Percentiles rank a stretch among this genome's conserved stretches.
phyloP scores from a whole-genome alignment of 2,888 invertebrate species.

The Drosophila paranaensis region DNA sequence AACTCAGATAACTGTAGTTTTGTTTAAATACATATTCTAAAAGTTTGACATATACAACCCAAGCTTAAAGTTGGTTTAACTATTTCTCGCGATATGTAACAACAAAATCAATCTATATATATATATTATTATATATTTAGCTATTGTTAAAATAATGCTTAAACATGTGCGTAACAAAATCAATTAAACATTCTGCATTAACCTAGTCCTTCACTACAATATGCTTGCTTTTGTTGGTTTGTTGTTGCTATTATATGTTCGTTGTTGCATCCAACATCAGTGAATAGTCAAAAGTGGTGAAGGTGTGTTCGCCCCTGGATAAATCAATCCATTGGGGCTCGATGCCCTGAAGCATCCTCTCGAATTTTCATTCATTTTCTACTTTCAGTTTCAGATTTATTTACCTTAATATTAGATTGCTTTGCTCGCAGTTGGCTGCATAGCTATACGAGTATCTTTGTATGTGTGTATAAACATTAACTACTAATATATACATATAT shows the following conservation, averaged over 20 bases:
- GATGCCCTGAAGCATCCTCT: constrained; percentile 1
- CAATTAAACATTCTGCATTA: constrained; percentile 31
- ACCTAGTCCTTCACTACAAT: constrained; percentile 31
- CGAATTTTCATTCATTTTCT: constrained; percentile 23
- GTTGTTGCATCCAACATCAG: constrained; percentile 58
- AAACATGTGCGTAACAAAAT: constrained; percentile 73
- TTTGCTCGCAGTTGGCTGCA: constrained; percentile 34
- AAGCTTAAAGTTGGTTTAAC: constrained; percentile 48
- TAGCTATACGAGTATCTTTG: constrained; percentile 15
- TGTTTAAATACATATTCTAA: constrained; percentile 34
- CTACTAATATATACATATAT: constrained; percentile 31
- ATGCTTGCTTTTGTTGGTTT: constrained; percentile 14
- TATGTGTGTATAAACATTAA: constrained; percentile 56
- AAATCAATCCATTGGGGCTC: neutral
- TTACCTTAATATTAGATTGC: constrained; percentile 72
- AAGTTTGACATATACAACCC: constrained; percentile 59
- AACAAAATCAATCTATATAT: constrained; percentile 52
- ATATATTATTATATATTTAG: constrained; percentile 29
- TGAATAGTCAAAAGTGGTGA: constrained; percentile 10
- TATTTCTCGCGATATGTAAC: constrained; percentile 50
- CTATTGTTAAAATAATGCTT: constrained; percentile 70
- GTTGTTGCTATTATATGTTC: constrained; percentile 42
- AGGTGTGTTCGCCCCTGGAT: neutral
- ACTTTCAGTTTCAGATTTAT: constrained; percentile 17
- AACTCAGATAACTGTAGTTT: constrained; percentile 19